phyloP scores from a whole-genome alignment of 2,113 vertebrate genomes.

The Pycnonotus jocosus region DNA sequence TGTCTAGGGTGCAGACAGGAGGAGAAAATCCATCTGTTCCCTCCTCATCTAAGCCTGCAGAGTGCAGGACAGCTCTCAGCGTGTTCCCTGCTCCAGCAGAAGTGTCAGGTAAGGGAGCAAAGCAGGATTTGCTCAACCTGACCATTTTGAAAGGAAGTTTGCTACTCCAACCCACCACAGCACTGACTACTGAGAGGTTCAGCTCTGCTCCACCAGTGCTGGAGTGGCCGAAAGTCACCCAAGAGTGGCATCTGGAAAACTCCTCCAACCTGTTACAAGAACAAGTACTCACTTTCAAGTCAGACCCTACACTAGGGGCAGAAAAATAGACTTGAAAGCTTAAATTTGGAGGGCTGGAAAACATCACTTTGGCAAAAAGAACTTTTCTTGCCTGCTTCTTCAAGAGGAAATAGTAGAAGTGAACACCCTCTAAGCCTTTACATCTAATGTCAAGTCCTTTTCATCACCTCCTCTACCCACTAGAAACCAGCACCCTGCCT shows the following conservation, averaged over 20 bases:
- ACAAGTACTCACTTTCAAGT: not conserved
- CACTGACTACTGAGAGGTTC: not conserved
- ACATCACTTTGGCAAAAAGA: not conserved
- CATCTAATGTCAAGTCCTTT: not conserved
- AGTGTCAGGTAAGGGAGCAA: not conserved
- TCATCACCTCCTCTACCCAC: not conserved
- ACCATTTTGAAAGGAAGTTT: not conserved
- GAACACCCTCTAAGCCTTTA: not conserved
- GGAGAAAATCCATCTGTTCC: not conserved
- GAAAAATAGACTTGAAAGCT: not conserved
- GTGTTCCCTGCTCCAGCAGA: not conserved
- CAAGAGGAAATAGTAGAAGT: not conserved
- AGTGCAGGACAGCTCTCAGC: fast-evolving
- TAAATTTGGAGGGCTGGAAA: not conserved
- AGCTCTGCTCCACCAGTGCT: not conserved
- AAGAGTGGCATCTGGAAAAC: not conserved
- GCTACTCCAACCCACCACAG: not conserved
- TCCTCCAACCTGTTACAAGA: not conserved
- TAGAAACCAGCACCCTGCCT: not conserved
- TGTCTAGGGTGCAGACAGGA: not conserved
- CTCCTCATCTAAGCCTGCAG: not conserved
- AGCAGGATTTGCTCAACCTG: not conserved
- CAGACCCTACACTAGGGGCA: not conserved
- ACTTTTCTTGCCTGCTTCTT: not conserved
- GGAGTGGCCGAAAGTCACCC: not conserved